These are phyloP conservation scores for Microcebus jonahi DNA, from an alignment of 2,113 vertebrate species.

Conservation along the genomic window DNA sequence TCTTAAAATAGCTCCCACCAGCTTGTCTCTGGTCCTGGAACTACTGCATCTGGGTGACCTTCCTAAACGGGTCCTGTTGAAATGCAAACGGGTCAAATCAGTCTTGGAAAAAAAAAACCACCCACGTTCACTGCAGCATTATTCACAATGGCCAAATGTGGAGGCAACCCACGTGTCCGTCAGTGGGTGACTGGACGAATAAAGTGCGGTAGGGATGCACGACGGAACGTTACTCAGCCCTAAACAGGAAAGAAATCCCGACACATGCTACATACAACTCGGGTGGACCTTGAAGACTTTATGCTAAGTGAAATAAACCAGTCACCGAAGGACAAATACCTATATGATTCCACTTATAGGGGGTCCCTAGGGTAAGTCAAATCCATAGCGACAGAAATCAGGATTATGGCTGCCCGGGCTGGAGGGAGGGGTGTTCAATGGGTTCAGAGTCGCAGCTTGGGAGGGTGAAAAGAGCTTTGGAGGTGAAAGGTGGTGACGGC, in stretches of 20 bases:
- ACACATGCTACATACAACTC: not conserved
- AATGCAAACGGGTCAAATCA: not conserved
- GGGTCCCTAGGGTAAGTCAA: too few relatives aligned
- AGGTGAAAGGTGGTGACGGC: not conserved
- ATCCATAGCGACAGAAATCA: not conserved
- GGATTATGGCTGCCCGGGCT: not conserved
- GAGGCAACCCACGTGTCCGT: not conserved
- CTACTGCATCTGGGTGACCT: not conserved
- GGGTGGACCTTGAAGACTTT: not conserved
- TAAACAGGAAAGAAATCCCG: not conserved
- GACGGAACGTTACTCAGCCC: not conserved
- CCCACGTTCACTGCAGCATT: fast-evolving
- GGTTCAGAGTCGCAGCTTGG: not conserved
- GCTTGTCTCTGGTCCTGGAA: not conserved
- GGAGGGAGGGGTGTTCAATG: not conserved
- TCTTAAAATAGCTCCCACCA: not conserved
- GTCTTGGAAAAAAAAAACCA: not conserved
- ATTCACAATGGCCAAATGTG: not conserved
- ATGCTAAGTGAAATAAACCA: not conserved
- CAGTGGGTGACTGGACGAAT: not conserved
- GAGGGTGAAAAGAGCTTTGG: not conserved
- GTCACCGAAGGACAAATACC: not conserved
- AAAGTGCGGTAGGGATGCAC: not conserved
- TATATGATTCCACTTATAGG: not conserved
- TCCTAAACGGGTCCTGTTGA: not conserved